Conservation (phyloP, 2,113 vertebrate genomes). For the Salvelinus sp. region DNA sequence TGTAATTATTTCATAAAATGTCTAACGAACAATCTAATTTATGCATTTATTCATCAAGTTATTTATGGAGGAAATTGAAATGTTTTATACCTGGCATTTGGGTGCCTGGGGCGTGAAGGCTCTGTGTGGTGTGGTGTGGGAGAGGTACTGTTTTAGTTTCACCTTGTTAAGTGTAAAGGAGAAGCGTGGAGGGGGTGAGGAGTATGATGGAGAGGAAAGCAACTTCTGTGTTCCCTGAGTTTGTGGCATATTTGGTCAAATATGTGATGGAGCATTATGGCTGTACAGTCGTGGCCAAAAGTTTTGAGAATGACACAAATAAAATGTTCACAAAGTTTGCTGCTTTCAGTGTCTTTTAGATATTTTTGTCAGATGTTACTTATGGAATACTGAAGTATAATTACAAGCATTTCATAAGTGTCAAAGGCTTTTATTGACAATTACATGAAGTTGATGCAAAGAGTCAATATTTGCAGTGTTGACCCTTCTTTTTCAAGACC, state of each 20-base stretch:
- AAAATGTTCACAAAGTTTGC: too few species aligned
- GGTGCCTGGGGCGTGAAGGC: slow-evolving; percentile 29
- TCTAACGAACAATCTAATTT: slow-evolving; percentile 67
- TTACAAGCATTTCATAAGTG: too few species aligned
- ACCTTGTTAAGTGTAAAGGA: neutral
- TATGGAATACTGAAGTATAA: too few species aligned
- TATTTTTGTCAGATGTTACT: too few species aligned
- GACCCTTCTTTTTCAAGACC: too few species aligned
- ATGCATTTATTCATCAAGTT: slow-evolving; percentile 72
- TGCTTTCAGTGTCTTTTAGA: too few species aligned
- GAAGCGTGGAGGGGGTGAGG: neutral
- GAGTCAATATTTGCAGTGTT: too few species aligned
- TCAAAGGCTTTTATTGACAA: too few species aligned
- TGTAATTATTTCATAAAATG: slow-evolving; percentile 72
- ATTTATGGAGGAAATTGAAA: slow-evolving; percentile 64
- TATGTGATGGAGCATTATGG: neutral
- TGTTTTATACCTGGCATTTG: slow-evolving; percentile 58
- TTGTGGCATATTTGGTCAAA: neutral
- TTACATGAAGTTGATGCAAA: too few species aligned
- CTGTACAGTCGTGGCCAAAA: too few species aligned
- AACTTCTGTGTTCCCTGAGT: neutral
- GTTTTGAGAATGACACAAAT: too few species aligned
- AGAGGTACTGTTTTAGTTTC: slow-evolving; percentile 6
- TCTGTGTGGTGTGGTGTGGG: neutral
- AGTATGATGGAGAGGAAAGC: neutral